A percentile compares a stretch with the other conserved stretches of the same genome.
Conservation (phyloP, 2,888 invertebrate genomes). For the Trachelus stipa region DNA sequence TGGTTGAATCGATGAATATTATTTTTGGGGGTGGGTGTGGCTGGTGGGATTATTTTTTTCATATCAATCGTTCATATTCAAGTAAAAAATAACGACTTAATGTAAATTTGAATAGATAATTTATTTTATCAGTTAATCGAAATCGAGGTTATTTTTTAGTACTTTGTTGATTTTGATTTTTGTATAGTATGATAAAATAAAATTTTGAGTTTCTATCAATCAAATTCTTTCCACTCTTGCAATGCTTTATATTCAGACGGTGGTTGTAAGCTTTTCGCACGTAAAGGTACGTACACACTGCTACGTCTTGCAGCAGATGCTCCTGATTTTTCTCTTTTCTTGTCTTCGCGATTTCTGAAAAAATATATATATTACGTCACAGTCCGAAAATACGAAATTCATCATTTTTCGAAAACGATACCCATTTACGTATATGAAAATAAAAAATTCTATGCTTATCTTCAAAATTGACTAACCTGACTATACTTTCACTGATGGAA, state of each 20-base stretch:
- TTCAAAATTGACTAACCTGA: constrained; percentile 39
- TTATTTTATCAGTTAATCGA: too few relatives aligned
- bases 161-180: too few relatives aligned
- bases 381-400: neutral
- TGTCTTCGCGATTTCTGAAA: constrained; percentile 1
- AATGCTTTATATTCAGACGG: neutral
- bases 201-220: too few relatives aligned
- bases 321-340: neutral
- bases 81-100: too few relatives aligned
- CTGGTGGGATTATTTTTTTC: too few relatives aligned
- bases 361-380: too few relatives aligned
- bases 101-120: too few relatives aligned
- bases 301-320: neutral
- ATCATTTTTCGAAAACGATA: neutral
- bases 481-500: constrained; percentile 43
- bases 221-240: neutral
- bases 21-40: too few relatives aligned
- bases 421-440: neutral
- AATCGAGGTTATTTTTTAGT: too few relatives aligned
- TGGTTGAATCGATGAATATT: too few relatives aligned
- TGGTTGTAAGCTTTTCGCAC: constrained; percentile 1
- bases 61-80: too few relatives aligned
- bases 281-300: constrained; percentile 1
- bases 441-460: neutral
- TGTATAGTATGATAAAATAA: too few relatives aligned